phyloP scores from a whole-genome alignment of 2,888 invertebrate genomes.

The Xylota segnis region DNA sequence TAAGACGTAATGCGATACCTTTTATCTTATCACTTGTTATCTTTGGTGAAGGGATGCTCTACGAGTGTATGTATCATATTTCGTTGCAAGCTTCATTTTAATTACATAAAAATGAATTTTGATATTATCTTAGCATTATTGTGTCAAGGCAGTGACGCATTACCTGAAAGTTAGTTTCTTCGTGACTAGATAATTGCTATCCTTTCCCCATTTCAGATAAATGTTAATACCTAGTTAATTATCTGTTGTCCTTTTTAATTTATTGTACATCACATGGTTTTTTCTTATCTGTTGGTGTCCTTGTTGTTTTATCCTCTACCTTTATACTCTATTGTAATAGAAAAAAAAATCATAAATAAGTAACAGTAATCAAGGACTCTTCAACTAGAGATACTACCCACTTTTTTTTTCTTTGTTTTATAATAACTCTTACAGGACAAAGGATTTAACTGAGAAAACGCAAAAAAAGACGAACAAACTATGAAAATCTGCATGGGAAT shows the following conservation, averaged over 20 bases:
- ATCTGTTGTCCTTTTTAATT: constrained; percentile 24
- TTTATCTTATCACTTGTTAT: neutral
- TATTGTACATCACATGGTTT: neutral
- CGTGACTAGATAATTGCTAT: neutral
- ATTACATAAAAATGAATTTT: too few relatives aligned
- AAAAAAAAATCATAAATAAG: constrained; percentile 16
- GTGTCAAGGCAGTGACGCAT: neutral
- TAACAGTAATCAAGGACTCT: constrained; percentile 38
- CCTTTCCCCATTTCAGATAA: neutral
- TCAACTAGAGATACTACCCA: constrained; percentile 10
- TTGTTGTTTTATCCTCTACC: neutral
- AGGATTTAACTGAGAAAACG: constrained; percentile 52
- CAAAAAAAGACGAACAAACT: constrained; percentile 19
- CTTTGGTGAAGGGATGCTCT: neutral
- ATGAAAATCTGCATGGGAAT: constrained; percentile 65
- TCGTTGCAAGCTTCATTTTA: neutral
- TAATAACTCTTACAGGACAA: constrained; percentile 43
- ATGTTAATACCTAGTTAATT: constrained; percentile 7
- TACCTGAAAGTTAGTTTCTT: neutral
- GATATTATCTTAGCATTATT: too few relatives aligned
- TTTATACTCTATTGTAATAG: neutral
- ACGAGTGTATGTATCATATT: neutral
- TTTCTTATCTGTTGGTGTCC: neutral
- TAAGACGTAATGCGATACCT: neutral
- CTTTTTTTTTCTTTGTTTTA: constrained; percentile 30